Evolutionary conservation across 2,113 vertebrate species (phyloP).

Genomic region (Rhineura floridana): DNA sequence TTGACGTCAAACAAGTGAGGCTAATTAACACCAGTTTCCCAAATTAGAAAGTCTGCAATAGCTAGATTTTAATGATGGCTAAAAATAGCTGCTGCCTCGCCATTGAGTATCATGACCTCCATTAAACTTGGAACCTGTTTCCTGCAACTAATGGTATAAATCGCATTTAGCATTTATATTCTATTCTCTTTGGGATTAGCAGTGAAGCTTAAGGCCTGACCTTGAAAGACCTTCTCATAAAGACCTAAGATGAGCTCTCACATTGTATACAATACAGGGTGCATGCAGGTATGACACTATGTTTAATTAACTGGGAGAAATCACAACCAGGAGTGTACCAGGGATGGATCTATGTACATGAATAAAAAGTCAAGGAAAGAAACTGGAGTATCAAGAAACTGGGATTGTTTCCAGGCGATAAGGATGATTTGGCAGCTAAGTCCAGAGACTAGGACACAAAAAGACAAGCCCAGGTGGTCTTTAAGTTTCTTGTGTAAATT

Average conservation of each 20-base stretch:
- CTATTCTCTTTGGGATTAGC: conserved; percentile 45
- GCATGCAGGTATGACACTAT: accelerated
- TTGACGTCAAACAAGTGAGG: not conserved
- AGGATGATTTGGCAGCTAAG: not conserved
- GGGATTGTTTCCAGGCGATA: not conserved
- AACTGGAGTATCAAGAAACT: not conserved
- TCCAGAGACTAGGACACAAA: not conserved
- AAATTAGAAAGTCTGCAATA: conserved; percentile 72
- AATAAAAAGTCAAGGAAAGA: not conserved
- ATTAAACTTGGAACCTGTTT: conserved; percentile 40
- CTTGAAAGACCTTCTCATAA: conserved; percentile 45
- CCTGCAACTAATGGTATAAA: conserved; percentile 45
- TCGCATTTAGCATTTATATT: conserved; percentile 46
- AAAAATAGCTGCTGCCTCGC: conserved; percentile 72
- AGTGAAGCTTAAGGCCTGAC: conserved; percentile 61
- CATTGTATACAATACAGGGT: not conserved
- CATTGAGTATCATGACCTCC: conserved; percentile 54
- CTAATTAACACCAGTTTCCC: conserved; percentile 70
- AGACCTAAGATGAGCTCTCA: not conserved
- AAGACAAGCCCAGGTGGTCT: not conserved
- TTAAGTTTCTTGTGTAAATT: accelerated
- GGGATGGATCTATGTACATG: not conserved
- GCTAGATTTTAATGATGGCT: conserved; percentile 66
- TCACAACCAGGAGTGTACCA: not conserved
- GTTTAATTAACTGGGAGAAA: not conserved